Percentiles rank a stretch among this genome's conserved stretches.
These are phyloP conservation scores for Heliconius hortense DNA, from an alignment of 2,888 invertebrate species.

Conservation along the genomic window DNA sequence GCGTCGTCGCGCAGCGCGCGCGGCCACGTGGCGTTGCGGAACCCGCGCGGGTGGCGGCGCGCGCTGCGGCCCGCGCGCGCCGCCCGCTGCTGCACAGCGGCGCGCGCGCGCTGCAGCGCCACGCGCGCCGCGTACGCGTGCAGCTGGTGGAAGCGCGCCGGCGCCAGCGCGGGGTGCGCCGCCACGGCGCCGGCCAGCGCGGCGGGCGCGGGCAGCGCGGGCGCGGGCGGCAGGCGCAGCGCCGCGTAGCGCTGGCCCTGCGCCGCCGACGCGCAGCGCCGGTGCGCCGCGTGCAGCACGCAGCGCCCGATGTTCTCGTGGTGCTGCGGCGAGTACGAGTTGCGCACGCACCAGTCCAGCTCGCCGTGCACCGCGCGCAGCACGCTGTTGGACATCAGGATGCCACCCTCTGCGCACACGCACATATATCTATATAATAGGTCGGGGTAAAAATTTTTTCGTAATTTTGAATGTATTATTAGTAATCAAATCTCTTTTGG, in stretches of 20 bases:
- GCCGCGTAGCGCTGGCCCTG: slow-evolving; percentile 59
- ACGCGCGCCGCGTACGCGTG: slow-evolving; percentile 88
- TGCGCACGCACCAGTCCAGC: slow-evolving; percentile 94
- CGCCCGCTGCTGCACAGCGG: slow-evolving; percentile 43
- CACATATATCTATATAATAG: not conserved
- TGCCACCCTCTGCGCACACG: slow-evolving; percentile 87
- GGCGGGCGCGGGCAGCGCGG: slow-evolving; percentile 40
- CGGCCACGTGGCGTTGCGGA: slow-evolving; percentile 62
- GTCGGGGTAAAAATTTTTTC: too few relatives aligned
- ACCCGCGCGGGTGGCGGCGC: slow-evolving; percentile 56
- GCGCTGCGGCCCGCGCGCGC: slow-evolving; percentile 43
- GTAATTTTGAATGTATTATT: too few relatives aligned
- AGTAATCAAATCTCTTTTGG: too few relatives aligned
- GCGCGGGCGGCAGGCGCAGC: slow-evolving; percentile 33
- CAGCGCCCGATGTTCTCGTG: slow-evolving; percentile 95
- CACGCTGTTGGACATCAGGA: slow-evolving; percentile 93
- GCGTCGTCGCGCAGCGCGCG: slow-evolving; percentile 84
- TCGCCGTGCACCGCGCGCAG: slow-evolving; percentile 88
- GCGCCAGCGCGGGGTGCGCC: slow-evolving; percentile 72
- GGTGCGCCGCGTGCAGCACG: slow-evolving; percentile 86
- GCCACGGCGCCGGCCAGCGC: slow-evolving; percentile 50
- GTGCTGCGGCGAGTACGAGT: slow-evolving; percentile 90
- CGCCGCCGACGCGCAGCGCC: slow-evolving; percentile 75
- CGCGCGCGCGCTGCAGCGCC: slow-evolving; percentile 42
- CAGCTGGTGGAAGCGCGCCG: slow-evolving; percentile 86